Evolutionary conservation across 2,888 invertebrate species (phyloP).

Genomic region (Galerucella nymphaeae): DNA sequence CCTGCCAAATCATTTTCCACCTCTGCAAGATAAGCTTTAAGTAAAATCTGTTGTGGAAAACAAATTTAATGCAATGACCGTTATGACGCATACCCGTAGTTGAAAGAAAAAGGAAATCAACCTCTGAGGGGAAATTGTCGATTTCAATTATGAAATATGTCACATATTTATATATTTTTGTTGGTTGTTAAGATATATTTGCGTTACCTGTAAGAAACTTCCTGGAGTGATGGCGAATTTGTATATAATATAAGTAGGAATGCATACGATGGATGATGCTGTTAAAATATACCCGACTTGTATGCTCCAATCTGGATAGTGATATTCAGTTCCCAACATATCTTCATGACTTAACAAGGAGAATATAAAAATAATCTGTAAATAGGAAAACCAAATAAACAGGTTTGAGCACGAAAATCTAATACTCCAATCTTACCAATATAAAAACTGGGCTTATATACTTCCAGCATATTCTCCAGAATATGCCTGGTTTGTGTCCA

Average conservation of each 20-base stretch:
- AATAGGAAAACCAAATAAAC: constrained; percentile 38
- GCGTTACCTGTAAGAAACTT: constrained; percentile 65
- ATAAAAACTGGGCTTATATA: constrained; percentile 88
- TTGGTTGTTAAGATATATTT: too few relatives aligned
- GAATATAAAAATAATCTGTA: constrained; percentile 83
- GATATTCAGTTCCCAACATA: constrained; percentile 79
- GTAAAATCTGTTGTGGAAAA: background rate
- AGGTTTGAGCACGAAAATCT: background rate
- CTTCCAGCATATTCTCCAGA: constrained; percentile 89
- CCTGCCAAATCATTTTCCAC: constrained; percentile 66
- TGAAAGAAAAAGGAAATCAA: too few relatives aligned
- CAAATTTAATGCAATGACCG: too few relatives aligned
- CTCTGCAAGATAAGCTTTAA: constrained; percentile 60
- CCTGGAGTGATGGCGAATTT: constrained; percentile 79
- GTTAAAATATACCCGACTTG: constrained; percentile 85
- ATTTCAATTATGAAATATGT: too few relatives aligned
- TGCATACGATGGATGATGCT: constrained; percentile 85
- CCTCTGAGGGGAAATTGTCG: too few relatives aligned
- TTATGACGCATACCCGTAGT: too few relatives aligned
- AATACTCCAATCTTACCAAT: constrained; percentile 67
- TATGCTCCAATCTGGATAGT: constrained; percentile 85
- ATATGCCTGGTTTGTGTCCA: constrained; percentile 79
- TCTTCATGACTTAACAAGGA: constrained; percentile 84
- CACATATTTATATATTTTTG: too few relatives aligned
- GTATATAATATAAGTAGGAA: constrained; percentile 86